A percentile compares a stretch with the other conserved stretches of the same genome.
Evolutionary conservation across 2,113 vertebrate genomes (phyloP).

Genomic region (Falcunculus frontatus): DNA sequence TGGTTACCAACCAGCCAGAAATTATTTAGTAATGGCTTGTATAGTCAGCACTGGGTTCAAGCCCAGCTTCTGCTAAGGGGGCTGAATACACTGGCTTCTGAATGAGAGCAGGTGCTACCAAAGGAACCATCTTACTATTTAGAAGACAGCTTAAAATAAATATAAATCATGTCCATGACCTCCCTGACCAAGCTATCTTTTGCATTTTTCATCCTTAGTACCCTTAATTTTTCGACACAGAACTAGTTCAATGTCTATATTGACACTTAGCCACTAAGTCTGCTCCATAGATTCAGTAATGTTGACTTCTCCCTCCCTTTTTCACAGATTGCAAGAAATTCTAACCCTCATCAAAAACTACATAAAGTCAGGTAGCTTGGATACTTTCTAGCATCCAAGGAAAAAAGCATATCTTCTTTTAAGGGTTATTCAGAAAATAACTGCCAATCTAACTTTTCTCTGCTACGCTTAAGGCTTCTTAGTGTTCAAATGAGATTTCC

Average conservation of each 20-base stretch:
- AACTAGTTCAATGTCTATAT: conserved; percentile 13
- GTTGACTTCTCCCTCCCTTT: background rate
- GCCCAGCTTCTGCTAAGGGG: conserved; percentile 28
- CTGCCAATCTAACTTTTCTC: background rate
- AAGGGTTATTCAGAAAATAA: background rate
- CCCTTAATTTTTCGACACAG: conserved; percentile 36
- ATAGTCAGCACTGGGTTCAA: conserved; percentile 31
- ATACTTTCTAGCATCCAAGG: background rate
- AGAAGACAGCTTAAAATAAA: conserved; percentile 44
- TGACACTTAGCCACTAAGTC: conserved; percentile 10
- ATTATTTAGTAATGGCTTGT: conserved; percentile 44
- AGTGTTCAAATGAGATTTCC: background rate
- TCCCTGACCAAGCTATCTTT: conserved; percentile 7
- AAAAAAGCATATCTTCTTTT: background rate
- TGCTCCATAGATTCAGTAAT: background rate
- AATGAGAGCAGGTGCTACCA: conserved; percentile 51
- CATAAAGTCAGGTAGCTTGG: background rate
- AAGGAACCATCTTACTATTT: background rate
- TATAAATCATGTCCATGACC: background rate
- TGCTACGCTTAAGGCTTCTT: background rate
- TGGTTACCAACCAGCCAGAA: background rate
- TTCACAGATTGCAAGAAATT: conserved; percentile 13
- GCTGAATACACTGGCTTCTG: conserved; percentile 18
- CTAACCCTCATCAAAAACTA: background rate
- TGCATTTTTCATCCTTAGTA: background rate